Conservation (phyloP, 2,113 vertebrate genomes). For the Sphaerodactylus townsendi region DNA sequence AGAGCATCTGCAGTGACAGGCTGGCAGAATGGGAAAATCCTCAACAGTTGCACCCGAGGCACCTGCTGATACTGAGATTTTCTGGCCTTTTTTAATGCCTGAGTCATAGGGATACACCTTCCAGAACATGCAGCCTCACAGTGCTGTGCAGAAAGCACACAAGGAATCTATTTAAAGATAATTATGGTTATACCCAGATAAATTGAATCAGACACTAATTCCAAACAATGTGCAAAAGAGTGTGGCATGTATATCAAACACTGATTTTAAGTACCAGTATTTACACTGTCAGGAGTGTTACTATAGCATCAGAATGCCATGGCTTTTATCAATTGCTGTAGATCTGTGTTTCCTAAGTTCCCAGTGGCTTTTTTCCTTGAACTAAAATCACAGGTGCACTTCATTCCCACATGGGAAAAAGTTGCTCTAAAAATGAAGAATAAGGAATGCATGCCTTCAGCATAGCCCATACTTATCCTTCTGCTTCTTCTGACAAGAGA, state of each 20-base stretch:
- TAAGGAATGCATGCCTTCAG: neutral
- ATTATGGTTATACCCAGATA: neutral
- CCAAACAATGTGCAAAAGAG: neutral
- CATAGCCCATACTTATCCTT: neutral
- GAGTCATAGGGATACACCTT: neutral
- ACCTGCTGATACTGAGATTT: neutral
- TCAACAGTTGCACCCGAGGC: rapidly evolving
- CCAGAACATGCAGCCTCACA: neutral
- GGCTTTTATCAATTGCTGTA: neutral
- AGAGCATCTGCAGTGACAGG: constrained; percentile 30
- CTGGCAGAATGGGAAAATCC: constrained; percentile 8
- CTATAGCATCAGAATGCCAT: neutral
- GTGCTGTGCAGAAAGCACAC: neutral
- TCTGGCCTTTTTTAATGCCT: neutral
- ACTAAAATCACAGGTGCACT: neutral
- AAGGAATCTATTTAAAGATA: neutral
- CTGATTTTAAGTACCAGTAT: neutral
- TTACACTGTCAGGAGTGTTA: neutral
- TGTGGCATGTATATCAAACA: neutral
- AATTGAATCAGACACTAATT: neutral
- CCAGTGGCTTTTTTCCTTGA: neutral
- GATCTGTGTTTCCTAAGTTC: neutral
- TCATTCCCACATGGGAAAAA: neutral
- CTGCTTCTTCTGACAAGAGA: neutral
- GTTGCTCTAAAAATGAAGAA: neutral